Evolutionary conservation across 2,888 invertebrate genomes (phyloP), one percentile per base, ranked within the genome.

Genomic region (Zhuqinia jingwanae): DNA sequence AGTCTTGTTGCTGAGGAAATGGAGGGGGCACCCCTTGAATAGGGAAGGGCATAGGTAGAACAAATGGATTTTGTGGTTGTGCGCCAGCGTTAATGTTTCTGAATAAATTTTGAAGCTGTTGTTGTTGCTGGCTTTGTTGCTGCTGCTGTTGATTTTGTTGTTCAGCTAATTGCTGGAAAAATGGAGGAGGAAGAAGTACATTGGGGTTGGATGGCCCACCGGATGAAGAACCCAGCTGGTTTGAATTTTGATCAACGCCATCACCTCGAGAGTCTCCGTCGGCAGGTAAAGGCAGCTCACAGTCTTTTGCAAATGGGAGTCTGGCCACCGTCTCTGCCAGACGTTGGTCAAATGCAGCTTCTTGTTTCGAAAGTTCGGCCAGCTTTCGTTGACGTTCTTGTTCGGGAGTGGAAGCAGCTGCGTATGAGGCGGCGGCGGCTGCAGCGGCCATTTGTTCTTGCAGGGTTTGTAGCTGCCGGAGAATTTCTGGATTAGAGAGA

Each of bases 401-500:
- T 47, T 91, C 91, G 8, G 90, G 90, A 47, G 89, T 90, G 42
- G 78, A 75, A 17, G 77, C 58, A 30, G 75, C n/a, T n/a, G n/a
- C 53, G 27, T 58, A 87, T 25, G 95, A 95, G 0, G 94, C 94
- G 63, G 90, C 94, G 94, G 65, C 93, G 91, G 90, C 89, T 17
- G 89, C 89, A 53, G 89, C 89, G 50, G 89, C 89, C 84, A 91
- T 90, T 86, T 91, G 91, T 56, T 90, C 90, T 91, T 96, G 96
- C 88, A 96, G 92, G 20, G 95, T 97, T 92, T 98, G 98, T 73
- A 98, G 93, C 91, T 98, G 98, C 81, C 97, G 94, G 92, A 98
- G 94, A 60, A 98, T 96, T 93, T 97, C 96, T 0, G 97, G 97
- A 93, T 97, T 97, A 77, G 96, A 95, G 79, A 97, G 92, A 90